A percentile compares a stretch with the other conserved stretches of the same genome.
phyloP scores from a whole-genome alignment of 2,113 vertebrate species.

The Coreoperca whiteheadi region DNA sequence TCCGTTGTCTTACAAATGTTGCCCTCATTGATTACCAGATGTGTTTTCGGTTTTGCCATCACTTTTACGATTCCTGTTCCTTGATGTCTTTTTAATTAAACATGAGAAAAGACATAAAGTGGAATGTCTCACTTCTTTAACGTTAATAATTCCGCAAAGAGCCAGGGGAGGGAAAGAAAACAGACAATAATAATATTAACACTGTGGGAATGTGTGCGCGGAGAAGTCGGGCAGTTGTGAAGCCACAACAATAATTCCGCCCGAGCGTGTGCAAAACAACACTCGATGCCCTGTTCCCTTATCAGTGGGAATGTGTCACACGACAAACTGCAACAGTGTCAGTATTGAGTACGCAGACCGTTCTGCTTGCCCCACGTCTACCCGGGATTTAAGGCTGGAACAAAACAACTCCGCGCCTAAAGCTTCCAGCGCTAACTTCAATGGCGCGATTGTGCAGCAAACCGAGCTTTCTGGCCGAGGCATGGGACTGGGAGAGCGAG shows the following conservation, averaged over 20 bases:
- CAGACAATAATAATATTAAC: neutral
- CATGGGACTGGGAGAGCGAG: constrained; percentile 42
- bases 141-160: neutral
- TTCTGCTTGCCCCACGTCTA: constrained; percentile 8
- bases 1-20: constrained; percentile 5
- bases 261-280: constrained; percentile 6
- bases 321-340: constrained; percentile 37
- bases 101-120: constrained; percentile 14
- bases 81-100: constrained; percentile 36
- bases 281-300: constrained; percentile 48
- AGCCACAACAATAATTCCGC: constrained; percentile 33
- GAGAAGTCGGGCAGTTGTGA: neutral
- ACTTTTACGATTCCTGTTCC: neutral
- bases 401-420: constrained; percentile 33
- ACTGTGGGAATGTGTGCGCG: neutral
- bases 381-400: constrained; percentile 42
- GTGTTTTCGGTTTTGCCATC: neutral
- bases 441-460: constrained; percentile 30
- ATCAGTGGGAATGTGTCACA: constrained; percentile 52
- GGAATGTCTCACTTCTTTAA: neutral
- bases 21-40: neutral
- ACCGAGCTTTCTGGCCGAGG: constrained; percentile 18
- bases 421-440: constrained; percentile 25
- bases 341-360: constrained; percentile 13
- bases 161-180: neutral